Evolutionary conservation across 2,888 invertebrate genomes (phyloP).

Genomic region (Ernsta delagoae): DNA sequence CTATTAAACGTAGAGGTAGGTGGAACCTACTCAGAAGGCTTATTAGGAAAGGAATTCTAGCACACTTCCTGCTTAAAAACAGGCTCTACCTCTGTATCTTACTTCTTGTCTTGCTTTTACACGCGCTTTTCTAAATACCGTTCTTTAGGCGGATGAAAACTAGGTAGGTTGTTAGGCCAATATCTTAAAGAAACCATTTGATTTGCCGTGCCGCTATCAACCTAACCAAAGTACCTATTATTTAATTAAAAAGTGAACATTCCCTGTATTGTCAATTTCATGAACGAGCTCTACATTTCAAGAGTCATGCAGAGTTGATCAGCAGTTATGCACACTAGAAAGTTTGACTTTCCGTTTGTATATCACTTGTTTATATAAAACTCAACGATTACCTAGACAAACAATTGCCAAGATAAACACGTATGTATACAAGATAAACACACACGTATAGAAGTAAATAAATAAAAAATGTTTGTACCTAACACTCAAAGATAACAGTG

Average conservation of each 20-base stretch:
- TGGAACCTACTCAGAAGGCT: too few species aligned
- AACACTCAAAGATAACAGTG: neutral
- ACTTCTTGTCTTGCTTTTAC: too few species aligned
- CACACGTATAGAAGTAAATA: neutral
- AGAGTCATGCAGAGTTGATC: constrained; percentile 9
- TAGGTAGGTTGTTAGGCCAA: too few species aligned
- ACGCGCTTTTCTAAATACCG: too few species aligned
- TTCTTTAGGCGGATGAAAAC: too few species aligned
- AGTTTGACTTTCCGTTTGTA: neutral
- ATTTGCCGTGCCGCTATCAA: too few species aligned
- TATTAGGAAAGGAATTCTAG: too few species aligned
- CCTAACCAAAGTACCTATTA: too few species aligned
- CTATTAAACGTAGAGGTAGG: too few species aligned
- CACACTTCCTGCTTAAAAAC: too few species aligned
- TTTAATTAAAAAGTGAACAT: neutral
- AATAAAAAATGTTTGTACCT: neutral
- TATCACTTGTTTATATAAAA: neutral
- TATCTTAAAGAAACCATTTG: too few species aligned
- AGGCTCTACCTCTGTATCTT: too few species aligned
- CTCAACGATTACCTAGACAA: neutral
- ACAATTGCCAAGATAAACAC: neutral
- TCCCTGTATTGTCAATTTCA: neutral
- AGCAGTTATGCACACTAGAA: neutral
- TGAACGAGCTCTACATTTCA: neutral
- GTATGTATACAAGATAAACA: neutral